Base-by-base conservation (phyloP, 23 tunicate species). In the Trididemnum clinides region DNA sequence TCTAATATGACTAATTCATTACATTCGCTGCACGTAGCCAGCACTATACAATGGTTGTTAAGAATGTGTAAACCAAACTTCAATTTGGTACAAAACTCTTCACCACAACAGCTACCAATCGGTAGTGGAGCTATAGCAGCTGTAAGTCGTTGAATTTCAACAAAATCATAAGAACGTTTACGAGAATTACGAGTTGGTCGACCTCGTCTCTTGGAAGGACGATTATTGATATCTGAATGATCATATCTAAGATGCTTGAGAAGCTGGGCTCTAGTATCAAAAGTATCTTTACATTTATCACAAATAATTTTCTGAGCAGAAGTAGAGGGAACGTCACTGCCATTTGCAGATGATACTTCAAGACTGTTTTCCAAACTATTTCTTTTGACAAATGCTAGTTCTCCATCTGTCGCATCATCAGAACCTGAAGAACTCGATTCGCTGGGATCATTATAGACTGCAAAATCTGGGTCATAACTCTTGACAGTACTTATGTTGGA, bases 31-130 rank as follows among this genome's bases (percentile, higher is more conserved):
- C 83, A 78, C 4, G 26, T 35, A 23, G 50, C 83, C 51, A 3
- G 28, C 4, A 51, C 65, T 28, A 23, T 23, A 26, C 65, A 27
- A 27, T 78, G 83, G 26, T 78, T 27, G 20, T 28, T 36, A 78
- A 51, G 10, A 50, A 78, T 31, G 65, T 78, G 83, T 25, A 50
- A n/a, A 2, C 83, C 83, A 15, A 78, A 51, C n/a, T 31, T 51
- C 23, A 78, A 78, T 50, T 50, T 50, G 36, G 26, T 78, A 25
- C 12, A 35, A 51, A 50, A 78, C 23, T 50, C 50, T 78, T 78
- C 51, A 2, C 34, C 83, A 78, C 83, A 78, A 31, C 83, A 78
- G 4, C 3, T 7, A 1, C 65, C 83, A 51, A 78, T 51, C 2
- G 66, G 50, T 2, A 5, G 27, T 6, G 30, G 19, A 23, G 37